A percentile compares a stretch with the other conserved stretches of the same genome.
Conservation (phyloP, 2,888 invertebrate species). For the Physocephala rufipes region DNA sequence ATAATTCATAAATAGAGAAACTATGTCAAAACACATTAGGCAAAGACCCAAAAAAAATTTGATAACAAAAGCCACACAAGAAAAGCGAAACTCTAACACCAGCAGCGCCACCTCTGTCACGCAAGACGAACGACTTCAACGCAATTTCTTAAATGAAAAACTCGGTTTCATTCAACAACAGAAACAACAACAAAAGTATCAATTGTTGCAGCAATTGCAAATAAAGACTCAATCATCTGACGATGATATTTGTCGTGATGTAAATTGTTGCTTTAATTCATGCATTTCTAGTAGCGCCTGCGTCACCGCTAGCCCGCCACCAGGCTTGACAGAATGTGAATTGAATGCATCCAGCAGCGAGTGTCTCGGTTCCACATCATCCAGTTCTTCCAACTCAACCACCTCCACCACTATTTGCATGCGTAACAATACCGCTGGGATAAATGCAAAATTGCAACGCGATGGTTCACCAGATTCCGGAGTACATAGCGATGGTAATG, state of each 20-base stretch:
- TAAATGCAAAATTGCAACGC: constrained; percentile 29
- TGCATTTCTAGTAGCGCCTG: constrained; percentile 31
- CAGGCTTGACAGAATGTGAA: constrained; percentile 4
- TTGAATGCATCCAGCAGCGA: neutral
- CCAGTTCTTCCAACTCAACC: constrained; percentile 10
- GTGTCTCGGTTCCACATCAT: neutral
- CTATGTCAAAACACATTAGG: constrained; percentile 50
- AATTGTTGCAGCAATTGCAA: constrained; percentile 43
- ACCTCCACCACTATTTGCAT: neutral
- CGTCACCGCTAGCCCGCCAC: constrained; percentile 32
- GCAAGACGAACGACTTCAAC: constrained; percentile 64
- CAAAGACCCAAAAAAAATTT: constrained; percentile 53
- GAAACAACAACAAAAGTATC: constrained; percentile 44
- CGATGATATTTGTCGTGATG: constrained; percentile 18
- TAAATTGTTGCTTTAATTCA: constrained; percentile 58
- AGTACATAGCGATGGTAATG: constrained; percentile 42
- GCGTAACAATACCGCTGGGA: constrained; percentile 39
- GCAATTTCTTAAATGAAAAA: constrained; percentile 53
- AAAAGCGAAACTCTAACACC: constrained; percentile 41
- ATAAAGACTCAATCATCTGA: constrained; percentile 42
- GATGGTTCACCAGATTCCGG: constrained; percentile 47
- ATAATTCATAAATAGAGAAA: constrained; percentile 32
- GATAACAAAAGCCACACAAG: constrained; percentile 53
- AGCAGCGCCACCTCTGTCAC: constrained; percentile 35
- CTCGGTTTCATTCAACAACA: constrained; percentile 47